A percentile compares a stretch with the other conserved stretches of the same genome.
These are phyloP conservation scores for Drosophila nr. medialis DNA, from an alignment of 2,888 invertebrate species.

Conservation along the genomic window DNA sequence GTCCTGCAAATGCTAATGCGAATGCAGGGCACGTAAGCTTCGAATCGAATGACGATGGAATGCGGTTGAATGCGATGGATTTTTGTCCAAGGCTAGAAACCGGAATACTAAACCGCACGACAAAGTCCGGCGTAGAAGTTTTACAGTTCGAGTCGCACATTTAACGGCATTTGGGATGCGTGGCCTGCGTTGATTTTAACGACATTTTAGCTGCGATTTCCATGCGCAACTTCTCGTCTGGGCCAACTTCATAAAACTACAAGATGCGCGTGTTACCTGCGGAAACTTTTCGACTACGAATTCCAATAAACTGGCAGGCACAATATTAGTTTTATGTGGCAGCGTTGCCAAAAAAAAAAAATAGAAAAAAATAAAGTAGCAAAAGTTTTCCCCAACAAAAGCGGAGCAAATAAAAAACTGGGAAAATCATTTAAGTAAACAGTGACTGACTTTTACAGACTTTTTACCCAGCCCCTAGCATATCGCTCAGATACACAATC, in stretches of 20 bases:
- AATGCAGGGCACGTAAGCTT: constrained; percentile 70
- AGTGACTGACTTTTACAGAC: constrained; percentile 72
- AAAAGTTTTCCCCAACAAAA: constrained; percentile 49
- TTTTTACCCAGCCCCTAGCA: constrained; percentile 41
- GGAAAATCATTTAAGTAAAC: constrained; percentile 78
- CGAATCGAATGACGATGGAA: constrained; percentile 47
- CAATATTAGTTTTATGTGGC: constrained; percentile 73
- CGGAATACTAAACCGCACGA: constrained; percentile 62
- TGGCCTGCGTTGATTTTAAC: constrained; percentile 74
- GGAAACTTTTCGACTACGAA: constrained; percentile 57
- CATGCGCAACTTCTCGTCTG: constrained; percentile 52
- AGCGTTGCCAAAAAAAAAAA: constrained; percentile 19
- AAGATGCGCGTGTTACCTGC: constrained; percentile 67
- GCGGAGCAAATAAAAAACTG: constrained; percentile 58
- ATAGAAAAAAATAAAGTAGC: constrained; percentile 3
- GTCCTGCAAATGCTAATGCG: constrained; percentile 58
- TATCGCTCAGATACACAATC: constrained; percentile 24
- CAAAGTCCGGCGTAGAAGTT: constrained; percentile 58
- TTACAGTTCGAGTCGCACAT: constrained; percentile 52
- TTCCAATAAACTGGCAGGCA: constrained; percentile 75
- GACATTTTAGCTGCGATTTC: constrained; percentile 74
- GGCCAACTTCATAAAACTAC: constrained; percentile 71
- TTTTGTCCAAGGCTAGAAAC: constrained; percentile 31
- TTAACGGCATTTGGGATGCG: constrained; percentile 70
- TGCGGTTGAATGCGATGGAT: constrained; percentile 46